Percentiles rank a stretch among this genome's conserved stretches.
phyloP scores from a whole-genome alignment of 2,113 vertebrate genomes.

The Limanda limanda region DNA sequence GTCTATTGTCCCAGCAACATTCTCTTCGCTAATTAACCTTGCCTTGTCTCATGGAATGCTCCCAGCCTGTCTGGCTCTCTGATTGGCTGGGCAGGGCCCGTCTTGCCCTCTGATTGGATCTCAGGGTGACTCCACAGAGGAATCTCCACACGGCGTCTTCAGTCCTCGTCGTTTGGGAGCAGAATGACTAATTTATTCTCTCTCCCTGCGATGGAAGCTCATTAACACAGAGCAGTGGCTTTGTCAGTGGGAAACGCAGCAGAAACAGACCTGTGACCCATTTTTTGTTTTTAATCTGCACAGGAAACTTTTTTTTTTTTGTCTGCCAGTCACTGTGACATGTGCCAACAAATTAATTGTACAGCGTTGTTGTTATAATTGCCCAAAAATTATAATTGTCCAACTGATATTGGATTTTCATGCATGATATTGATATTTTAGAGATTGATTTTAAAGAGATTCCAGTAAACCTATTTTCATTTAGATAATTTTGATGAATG shows the following conservation, averaged over 20 bases:
- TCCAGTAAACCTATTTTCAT: no score
- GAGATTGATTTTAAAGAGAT: no score
- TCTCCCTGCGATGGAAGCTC: slow-evolving; percentile 23
- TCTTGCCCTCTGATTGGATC: slow-evolving; percentile 30
- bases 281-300: slow-evolving; percentile 24
- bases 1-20: slow-evolving; percentile 59
- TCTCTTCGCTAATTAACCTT: slow-evolving; percentile 65
- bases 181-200: slow-evolving; percentile 54
- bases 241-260: slow-evolving; percentile 9
- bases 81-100: slow-evolving; percentile 21
- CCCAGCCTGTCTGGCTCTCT: slow-evolving; percentile 16
- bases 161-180: slow-evolving; percentile 13
- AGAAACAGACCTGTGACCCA: slow-evolving; percentile 30
- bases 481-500: no score
- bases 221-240: slow-evolving; percentile 27
- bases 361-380: background rate
- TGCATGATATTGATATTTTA: background rate
- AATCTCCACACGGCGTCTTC: slow-evolving; percentile 29
- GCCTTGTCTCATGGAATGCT: slow-evolving; percentile 54
- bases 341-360: background rate
- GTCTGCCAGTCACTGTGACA: background rate
- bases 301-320: slow-evolving; percentile 4
- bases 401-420: background rate
- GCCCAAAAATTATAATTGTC: background rate
- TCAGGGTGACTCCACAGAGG: background rate